A percentile compares a stretch with the other conserved stretches of the same genome.
Evolutionary conservation across 2,113 vertebrate genomes (phyloP).

Genomic region (Piaya cayana): DNA sequence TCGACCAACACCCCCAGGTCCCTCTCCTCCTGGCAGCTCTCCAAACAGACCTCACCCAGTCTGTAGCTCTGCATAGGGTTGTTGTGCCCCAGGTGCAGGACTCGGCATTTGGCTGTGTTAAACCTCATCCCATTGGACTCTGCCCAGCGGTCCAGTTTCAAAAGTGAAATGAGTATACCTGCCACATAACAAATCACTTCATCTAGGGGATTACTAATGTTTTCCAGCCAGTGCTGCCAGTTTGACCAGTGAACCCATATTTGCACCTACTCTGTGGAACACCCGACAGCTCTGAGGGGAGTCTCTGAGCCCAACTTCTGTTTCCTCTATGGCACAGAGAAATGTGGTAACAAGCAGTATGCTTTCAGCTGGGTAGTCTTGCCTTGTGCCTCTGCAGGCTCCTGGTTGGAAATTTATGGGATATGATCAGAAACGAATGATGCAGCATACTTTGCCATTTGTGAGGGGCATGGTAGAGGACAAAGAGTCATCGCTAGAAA

Average conservation of each 20-base stretch:
- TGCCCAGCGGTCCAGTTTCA: too few species aligned
- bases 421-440: background rate
- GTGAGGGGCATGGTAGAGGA: background rate
- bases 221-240: background rate
- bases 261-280: background rate
- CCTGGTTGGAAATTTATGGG: background rate
- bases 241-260: background rate
- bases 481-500: background rate
- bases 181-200: background rate
- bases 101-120: too few species aligned
- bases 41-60: too few species aligned
- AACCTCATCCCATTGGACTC: too few species aligned
- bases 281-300: too few species aligned
- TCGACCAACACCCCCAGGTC: too few species aligned
- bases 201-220: accelerated
- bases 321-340: background rate
- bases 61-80: too few species aligned
- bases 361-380: background rate
- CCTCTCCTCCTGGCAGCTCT: too few species aligned
- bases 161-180: background rate
- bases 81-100: too few species aligned
- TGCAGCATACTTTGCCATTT: accelerated
- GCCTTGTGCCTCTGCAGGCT: background rate
- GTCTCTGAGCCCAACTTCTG: too few species aligned
- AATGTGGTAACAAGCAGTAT: background rate